Evolutionary conservation across 2,888 invertebrate species (phyloP).

Genomic region (Cheilosia variabilis): DNA sequence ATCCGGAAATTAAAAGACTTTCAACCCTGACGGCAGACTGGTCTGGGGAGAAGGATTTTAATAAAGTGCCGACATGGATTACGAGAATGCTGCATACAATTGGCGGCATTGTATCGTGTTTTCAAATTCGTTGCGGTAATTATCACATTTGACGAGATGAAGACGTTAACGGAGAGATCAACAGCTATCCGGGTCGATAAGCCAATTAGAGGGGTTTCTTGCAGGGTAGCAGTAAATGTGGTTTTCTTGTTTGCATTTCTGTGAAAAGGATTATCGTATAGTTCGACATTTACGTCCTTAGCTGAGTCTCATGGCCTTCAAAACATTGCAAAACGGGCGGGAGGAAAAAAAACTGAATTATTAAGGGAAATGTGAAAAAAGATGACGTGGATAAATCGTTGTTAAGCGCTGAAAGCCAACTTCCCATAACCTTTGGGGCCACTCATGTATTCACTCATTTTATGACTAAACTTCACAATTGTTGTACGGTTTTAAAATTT

Average conservation of each 20-base stretch:
- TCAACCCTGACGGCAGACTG: conserved; percentile 36
- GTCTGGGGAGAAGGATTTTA: conserved; percentile 15
- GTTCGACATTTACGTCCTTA: no score
- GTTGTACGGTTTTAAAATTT: no score
- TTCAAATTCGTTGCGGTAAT: conserved; percentile 58
- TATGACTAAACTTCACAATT: no score
- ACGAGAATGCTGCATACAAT: conserved; percentile 6
- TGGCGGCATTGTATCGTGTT: conserved; percentile 27
- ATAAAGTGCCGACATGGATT: conserved; percentile 9
- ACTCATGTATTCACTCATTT: no score
- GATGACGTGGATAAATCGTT: no score
- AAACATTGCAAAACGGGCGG: no score
- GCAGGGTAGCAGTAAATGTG: neutral
- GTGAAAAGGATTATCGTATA: no score
- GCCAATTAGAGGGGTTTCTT: conserved; percentile 31
- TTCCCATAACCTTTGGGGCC: no score
- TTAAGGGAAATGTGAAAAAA: no score
- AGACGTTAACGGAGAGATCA: conserved; percentile 11
- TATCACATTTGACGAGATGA: conserved; percentile 55
- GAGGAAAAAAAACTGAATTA: no score
- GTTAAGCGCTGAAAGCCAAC: no score
- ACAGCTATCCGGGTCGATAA: conserved; percentile 31
- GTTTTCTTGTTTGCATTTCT: neutral
- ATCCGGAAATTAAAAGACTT: conserved; percentile 65
- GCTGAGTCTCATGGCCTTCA: no score